Base-by-base conservation (phyloP, 2,888 invertebrate species). In the Conomelus anceps region DNA sequence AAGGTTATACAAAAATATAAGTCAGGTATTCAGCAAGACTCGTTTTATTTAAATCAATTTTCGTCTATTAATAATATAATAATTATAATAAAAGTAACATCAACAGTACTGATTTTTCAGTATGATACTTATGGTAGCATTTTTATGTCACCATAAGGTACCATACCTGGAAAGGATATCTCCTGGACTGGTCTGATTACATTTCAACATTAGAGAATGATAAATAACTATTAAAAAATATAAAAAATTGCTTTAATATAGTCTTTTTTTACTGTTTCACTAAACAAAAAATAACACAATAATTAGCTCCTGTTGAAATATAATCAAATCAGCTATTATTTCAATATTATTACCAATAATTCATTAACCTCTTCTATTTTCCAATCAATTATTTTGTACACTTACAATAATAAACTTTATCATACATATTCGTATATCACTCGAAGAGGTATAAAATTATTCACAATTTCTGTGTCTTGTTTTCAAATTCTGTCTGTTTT, bases 81-180 rank as follows among this genome's bases (percentile, higher is more conserved):
- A 89, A 91, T 91, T 91, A 91, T 91, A 91, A 91, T 91, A 91
- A 91, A 91, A 91, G 91, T 91, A 91, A 91, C 91, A 91, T 91
- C 91, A 91, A 91, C 91, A 91, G 91, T 90, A 89, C 90, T 90
- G 90, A 90, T 86, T 86, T 86, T 86, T 86, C 85, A 63, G 63
- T 20, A 63, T 63, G 63, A 63, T n/a, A n/a, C 63, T 63, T n/a
- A 1, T n/a, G 63, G 63, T 6, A 63, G n/a, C 63, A 63, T 63
- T 63, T 63, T 63, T 63, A 63, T 63, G 63, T 13, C n/a, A n/a
- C 63, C 63, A 63, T 20, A n/a, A n/a, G n/a, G n/a, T n/a, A 63
- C 7, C 63, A 63, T 63, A 63, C 34, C 13, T 63, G 63, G 63
- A 63, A 63, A 63, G 63, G 20, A 63, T 63, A 63, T 63, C n/a